These are phyloP conservation scores for Amphipoea oculea DNA, from an alignment of 2,888 invertebrate genomes.

Conservation along the genomic window DNA sequence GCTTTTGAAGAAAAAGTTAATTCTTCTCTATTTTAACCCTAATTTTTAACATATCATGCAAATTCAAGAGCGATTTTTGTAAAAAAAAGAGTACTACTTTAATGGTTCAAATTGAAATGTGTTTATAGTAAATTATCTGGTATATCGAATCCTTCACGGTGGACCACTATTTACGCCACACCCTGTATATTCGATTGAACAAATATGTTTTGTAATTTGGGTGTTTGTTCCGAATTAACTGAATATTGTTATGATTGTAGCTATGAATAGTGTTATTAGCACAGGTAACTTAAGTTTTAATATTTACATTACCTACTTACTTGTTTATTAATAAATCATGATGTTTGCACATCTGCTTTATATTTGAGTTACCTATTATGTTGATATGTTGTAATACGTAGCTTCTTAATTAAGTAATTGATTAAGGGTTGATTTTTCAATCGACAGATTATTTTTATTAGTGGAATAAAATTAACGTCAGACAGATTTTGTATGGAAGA, in stretches of 20 bases:
- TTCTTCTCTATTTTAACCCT: too few relatives aligned
- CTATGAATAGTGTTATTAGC: conserved; percentile 20
- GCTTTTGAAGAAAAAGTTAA: too few relatives aligned
- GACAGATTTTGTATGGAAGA: too few relatives aligned
- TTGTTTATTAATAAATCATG: not conserved
- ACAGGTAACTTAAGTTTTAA: not conserved
- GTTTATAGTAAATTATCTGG: too few relatives aligned
- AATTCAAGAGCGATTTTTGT: too few relatives aligned
- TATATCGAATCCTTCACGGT: too few relatives aligned
- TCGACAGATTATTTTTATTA: too few relatives aligned
- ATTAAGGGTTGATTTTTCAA: not conserved
- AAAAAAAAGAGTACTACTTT: too few relatives aligned
- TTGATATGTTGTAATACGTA: not conserved
- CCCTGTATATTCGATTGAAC: not conserved
- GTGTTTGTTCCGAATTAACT: not conserved
- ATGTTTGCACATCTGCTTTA: conserved; percentile 22
- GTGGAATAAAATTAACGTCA: too few relatives aligned
- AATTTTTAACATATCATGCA: too few relatives aligned
- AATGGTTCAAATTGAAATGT: too few relatives aligned
- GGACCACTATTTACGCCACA: too few relatives aligned
- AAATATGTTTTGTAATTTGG: conserved; percentile 23
- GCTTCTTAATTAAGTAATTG: not conserved
- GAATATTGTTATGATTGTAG: not conserved
- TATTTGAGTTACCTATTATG: not conserved
- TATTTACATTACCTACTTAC: not conserved